phyloP scores from a whole-genome alignment of 2,888 invertebrate species.

The Cryptocephalus moraei region DNA sequence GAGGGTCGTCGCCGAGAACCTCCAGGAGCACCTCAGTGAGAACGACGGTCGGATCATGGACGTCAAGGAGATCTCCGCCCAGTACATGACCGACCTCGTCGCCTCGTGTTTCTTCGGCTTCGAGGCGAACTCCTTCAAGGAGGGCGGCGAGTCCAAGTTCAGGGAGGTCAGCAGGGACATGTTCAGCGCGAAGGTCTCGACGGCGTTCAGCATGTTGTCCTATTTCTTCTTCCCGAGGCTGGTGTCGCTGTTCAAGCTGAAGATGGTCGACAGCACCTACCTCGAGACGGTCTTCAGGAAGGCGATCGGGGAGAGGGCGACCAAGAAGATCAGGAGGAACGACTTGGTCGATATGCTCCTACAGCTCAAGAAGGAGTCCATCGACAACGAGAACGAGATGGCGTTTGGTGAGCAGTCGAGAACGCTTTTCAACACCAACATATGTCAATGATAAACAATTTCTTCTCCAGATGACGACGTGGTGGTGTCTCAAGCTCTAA shows the following conservation, averaged over 20 bases:
- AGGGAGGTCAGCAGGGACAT: conserved; percentile 31
- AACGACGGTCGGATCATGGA: conserved; percentile 20
- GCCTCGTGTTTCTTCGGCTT: conserved; percentile 40
- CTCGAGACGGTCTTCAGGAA: conserved; percentile 29
- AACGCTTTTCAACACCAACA: too few relatives aligned
- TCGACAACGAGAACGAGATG: conserved; percentile 13
- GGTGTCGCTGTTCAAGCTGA: conserved; percentile 30
- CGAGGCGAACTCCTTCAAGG: conserved; percentile 32
- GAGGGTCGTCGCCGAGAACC: conserved; percentile 31
- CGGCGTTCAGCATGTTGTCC: conserved; percentile 24
- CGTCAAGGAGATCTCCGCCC: conserved; percentile 30
- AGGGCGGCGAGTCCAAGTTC: conserved; percentile 30
- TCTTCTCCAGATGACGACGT: conserved; percentile 25
- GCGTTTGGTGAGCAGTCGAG: conserved; percentile 15
- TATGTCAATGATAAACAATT: background rate
- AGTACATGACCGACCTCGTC: conserved; percentile 40
- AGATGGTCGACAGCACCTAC: conserved; percentile 29
- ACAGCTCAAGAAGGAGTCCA: conserved; percentile 24
- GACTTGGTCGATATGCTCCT: conserved; percentile 40
- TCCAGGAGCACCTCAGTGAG: conserved; percentile 25
- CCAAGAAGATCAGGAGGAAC: conserved; percentile 26
- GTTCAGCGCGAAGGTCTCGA: conserved; percentile 25
- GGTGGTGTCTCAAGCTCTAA: conserved; percentile 37
- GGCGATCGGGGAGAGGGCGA: conserved; percentile 27
- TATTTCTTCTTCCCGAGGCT: conserved; percentile 30